Base-by-base conservation (phyloP, 2,113 vertebrate species). In the Calcarius ornatus region DNA sequence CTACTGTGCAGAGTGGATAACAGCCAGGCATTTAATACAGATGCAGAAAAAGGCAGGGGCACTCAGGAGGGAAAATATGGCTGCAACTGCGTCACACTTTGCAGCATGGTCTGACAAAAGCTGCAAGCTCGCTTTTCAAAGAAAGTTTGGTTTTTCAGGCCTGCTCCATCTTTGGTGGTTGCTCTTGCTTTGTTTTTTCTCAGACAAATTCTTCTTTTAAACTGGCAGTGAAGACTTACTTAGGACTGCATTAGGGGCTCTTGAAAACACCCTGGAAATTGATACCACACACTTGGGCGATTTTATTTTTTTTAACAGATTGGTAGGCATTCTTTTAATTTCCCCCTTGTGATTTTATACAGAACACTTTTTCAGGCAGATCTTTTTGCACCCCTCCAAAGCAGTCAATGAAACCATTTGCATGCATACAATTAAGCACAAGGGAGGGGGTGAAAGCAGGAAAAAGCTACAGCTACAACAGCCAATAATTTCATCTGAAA, bases 251-350 rank as follows among this genome's bases (percentile, higher is more conserved):
- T 93, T 94, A 95, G 69, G 90, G 65, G 64, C 47, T 96, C 51
- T 81, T 93, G 88, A 93, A 96, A 94, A 92, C 40, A 90, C 43
- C 54, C 60, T 95, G 82, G 72, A 96, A 96, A 96, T 92, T 96
- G 95, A 90, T 95, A 94, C 90, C 94, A 96, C 88, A 95, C 95
- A 96, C 90, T 96, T 93, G 85, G 85, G 43, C 21, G 56, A 84
- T 95, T 96, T 95, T 94, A 88, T 95, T 93, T 96, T 97, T 97
- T 97, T 97, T 94, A 95, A 95, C 95, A 96, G 95, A 96, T 94
- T 94, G 88, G 83, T 95, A 95, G 90, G 64, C 94, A 96, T 95
- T 96, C 90, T 83, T 84, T 90, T 91, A 50, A 94, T 95, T 79
- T 94, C 51, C 64, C 92, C 51, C 71, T 90, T 90, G 93, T 86